Base-by-base conservation (phyloP, 2,113 vertebrate genomes). In the Equus quagga region DNA sequence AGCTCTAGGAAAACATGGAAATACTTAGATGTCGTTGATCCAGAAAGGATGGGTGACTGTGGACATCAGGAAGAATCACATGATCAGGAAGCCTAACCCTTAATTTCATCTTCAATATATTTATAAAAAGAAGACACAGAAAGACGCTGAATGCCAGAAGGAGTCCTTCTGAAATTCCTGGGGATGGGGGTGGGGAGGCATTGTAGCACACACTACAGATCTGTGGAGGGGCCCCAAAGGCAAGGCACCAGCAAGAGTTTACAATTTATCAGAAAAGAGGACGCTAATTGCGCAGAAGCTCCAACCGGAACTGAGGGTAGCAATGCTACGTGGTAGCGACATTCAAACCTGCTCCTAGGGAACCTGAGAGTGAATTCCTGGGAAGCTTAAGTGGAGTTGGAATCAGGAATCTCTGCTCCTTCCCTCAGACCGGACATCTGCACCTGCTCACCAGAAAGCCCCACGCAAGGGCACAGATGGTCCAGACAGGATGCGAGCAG, bases 241-340 rank as follows among this genome's bases (percentile, higher is more conserved):
- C 2, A 18, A 80, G 33, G 76, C 23, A 44, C 24, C n/a, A 2
- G 6, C 1, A 46, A 60, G 65, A 36, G 41, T 18, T 70, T 23
- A 60, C 41, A 56, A 19, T 15, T 41, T 15, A n/a, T 76, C 41
- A 72, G 65, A 62, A 97, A 88, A 78, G 2, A 49, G 78, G 64
- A 58, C 21, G 24, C 24, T 60, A 31, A 46, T 62, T n/a, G 14
- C 64, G 31, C 8, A 69, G 17, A 56, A 26, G 36, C 15, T 70
- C 14, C 33, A 4, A 49, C 49, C 31, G 11, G 51, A 49, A 15
- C 19, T 1, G 23, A 80, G 51, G 9, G 6, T 1, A 1, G 65
- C 31, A 15, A 5, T 1, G 49, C 13, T 7, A 17, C 11, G 4
- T 15, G 44, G 36, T 0, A 0, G 15, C 12, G 17, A 21, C 8